These are phyloP conservation scores for Epinephelus fuscoguttatus DNA, from an alignment of 2,113 vertebrate species.

Conservation along the genomic window DNA sequence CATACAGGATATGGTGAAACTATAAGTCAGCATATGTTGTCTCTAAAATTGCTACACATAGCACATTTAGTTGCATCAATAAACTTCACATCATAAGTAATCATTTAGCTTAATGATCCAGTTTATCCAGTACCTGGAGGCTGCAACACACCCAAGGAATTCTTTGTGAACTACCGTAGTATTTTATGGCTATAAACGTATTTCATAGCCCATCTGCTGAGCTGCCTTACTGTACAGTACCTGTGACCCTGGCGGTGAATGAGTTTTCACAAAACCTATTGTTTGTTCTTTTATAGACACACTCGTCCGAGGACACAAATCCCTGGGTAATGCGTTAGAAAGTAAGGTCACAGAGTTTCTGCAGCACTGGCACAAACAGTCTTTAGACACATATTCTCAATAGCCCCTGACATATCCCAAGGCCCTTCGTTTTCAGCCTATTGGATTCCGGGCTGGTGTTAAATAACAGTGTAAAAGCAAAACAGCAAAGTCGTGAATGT, in stretches of 20 bases:
- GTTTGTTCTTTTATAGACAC: constrained; percentile 57
- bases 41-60: constrained; percentile 9
- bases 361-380: constrained; percentile 66
- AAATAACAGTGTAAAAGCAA: constrained; percentile 24
- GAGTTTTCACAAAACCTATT: constrained; percentile 53
- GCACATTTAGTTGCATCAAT: constrained; percentile 33
- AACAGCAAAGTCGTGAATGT: constrained; percentile 2
- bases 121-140: constrained; percentile 25
- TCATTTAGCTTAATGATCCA: constrained; percentile 63
- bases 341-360: constrained; percentile 63
- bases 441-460: constrained; percentile 25
- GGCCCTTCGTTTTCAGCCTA: constrained; percentile 50
- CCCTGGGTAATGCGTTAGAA: constrained; percentile 31
- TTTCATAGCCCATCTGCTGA: constrained; percentile 61
- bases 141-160: background rate
- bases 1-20: too few species aligned
- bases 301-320: constrained; percentile 54
- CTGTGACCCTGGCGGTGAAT: constrained; percentile 42
- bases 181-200: constrained; percentile 38
- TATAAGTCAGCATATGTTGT: constrained; percentile 19
- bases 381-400: constrained; percentile 41
- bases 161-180: constrained; percentile 15
- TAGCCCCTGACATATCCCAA: constrained; percentile 56
- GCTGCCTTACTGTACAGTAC: constrained; percentile 36
- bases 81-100: constrained; percentile 30